Evolutionary conservation across 1,140 invertebrate species (phyloP).

Genomic region (Latrodectus geometricus): DNA sequence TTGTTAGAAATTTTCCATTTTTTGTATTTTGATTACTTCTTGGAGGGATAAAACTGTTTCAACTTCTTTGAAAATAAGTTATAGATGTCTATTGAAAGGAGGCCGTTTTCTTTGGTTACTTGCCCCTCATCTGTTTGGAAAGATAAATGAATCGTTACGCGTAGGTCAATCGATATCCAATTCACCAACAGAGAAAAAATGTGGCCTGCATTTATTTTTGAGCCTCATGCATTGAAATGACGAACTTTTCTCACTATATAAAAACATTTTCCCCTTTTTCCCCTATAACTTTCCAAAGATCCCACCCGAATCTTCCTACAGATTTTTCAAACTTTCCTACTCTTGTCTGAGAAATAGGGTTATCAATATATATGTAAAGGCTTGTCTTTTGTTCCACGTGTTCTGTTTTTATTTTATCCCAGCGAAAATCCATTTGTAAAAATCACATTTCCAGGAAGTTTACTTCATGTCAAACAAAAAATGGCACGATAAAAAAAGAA

Average conservation of each 20-base stretch:
- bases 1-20: too few species aligned
- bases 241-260: not conserved
- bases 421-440: constrained; percentile 1
- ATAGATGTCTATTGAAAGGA: too few species aligned
- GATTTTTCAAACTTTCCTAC: not conserved
- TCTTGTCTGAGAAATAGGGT: not conserved
- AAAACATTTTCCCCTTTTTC: not conserved
- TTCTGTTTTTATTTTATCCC: not conserved
- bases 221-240: constrained; percentile 1
- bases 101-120: too few species aligned
- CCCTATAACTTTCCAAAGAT: not conserved
- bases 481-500: not conserved
- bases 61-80: too few species aligned
- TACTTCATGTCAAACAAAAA: constrained; percentile 1
- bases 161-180: not conserved
- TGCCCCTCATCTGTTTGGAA: not conserved
- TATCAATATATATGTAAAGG: constrained; percentile 1
- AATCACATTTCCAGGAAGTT: constrained; percentile 1
- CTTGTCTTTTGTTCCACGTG: not conserved
- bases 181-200: not conserved
- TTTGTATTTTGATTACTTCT: too few species aligned
- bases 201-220: not conserved
- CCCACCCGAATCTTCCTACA: not conserved
- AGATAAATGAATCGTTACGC: constrained; percentile 2
- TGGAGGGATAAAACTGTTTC: too few species aligned